phyloP scores from a whole-genome alignment of 1,140 invertebrate genomes.

The Bradysia coprophila region DNA sequence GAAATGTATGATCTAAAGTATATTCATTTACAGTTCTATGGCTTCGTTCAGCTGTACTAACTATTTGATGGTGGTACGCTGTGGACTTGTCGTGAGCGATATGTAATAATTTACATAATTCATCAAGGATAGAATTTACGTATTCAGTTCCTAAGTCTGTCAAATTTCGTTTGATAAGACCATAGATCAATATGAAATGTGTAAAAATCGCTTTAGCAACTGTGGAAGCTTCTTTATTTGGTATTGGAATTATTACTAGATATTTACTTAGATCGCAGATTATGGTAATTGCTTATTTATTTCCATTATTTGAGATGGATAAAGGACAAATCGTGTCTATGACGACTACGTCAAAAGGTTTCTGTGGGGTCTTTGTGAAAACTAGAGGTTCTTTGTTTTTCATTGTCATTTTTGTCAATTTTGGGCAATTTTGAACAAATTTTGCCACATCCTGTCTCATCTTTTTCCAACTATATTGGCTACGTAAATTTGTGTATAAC shows the following conservation, averaged over 20 bases:
- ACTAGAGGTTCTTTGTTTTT: constrained; percentile 7
- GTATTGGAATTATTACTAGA: neutral
- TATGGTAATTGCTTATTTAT: constrained; percentile 7
- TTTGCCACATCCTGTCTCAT: constrained; percentile 7
- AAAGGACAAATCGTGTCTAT: constrained; percentile 7
- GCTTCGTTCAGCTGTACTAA: neutral
- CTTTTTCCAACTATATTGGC: constrained; percentile 6
- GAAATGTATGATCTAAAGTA: constrained; percentile 2
- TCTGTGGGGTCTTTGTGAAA: constrained; percentile 8
- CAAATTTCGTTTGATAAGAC: neutral
- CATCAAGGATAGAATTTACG: neutral
- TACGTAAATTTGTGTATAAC: constrained; percentile 6
- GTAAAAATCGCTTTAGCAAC: neutral
- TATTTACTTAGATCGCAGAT: constrained; percentile 1
- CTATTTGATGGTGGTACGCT: neutral
- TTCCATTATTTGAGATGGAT: constrained; percentile 3
- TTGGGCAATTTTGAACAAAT: constrained; percentile 4
- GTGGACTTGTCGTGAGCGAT: neutral
- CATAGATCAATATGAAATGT: neutral
- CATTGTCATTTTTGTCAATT: constrained; percentile 3
- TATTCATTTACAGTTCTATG: constrained; percentile 3
- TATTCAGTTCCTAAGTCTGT: neutral
- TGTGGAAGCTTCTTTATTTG: neutral
- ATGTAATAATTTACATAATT: neutral
- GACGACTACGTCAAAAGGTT: constrained; percentile 6